A percentile compares a stretch with the other conserved stretches of the same genome.
Evolutionary conservation across 53 echinoderm and acorn worm species (phyloP).

Genomic region (Temnopleurus reevesii): DNA sequence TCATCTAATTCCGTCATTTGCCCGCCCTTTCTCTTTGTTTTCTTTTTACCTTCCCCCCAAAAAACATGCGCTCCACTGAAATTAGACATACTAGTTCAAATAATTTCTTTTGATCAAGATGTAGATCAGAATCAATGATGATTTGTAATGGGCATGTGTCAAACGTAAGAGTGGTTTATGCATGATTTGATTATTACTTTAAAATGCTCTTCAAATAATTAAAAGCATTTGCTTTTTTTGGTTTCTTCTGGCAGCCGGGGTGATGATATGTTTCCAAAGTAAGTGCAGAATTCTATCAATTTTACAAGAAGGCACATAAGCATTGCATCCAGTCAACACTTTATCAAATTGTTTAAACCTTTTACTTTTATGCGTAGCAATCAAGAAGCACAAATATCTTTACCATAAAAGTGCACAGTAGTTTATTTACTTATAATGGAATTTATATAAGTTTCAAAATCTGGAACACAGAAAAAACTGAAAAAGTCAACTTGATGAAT

Average conservation of each 20-base stretch:
- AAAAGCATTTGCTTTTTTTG: slow-evolving; percentile 32
- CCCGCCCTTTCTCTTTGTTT: background rate
- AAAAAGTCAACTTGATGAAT: too few species aligned
- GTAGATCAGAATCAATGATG: background rate
- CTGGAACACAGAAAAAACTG: too few species aligned
- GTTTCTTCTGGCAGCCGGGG: slow-evolving; percentile 2
- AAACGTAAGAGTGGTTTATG: background rate
- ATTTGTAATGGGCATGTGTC: background rate
- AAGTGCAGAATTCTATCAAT: slow-evolving; percentile 42
- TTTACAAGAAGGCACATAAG: background rate
- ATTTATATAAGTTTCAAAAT: too few species aligned
- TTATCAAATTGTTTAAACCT: too few species aligned
- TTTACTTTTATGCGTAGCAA: too few species aligned
- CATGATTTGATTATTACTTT: background rate
- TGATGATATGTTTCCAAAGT: slow-evolving; percentile 78
- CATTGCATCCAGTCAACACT: background rate
- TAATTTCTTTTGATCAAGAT: background rate
- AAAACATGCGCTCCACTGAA: background rate
- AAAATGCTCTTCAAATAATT: background rate
- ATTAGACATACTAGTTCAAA: background rate
- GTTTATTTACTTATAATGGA: too few species aligned
- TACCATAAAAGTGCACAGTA: too few species aligned
- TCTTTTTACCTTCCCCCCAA: background rate
- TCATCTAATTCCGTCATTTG: background rate
- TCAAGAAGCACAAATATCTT: too few species aligned